Evolutionary conservation across 1,140 invertebrate genomes (phyloP), one percentile per base, ranked within the genome.

Genomic region (Drosophila gunungcola): DNA sequence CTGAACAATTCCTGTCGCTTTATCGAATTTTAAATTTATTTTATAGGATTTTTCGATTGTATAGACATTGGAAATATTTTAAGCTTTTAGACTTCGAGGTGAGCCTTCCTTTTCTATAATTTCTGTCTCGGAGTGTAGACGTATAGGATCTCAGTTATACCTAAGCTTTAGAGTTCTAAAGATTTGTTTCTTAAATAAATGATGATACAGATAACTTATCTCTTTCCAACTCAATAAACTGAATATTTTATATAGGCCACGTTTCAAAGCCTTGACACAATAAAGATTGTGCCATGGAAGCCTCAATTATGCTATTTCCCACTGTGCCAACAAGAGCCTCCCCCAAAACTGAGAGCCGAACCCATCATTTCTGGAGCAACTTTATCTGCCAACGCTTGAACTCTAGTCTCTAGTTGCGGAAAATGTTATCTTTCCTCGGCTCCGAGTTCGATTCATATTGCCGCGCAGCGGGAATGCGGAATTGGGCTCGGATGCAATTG

Each of bases 21-120:
- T 34, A 60, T 39, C 34, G 45, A 55, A 60, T 79, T 70, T 70
- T 34, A 38, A 48, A 58, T 62, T 11, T 42, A 58, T 62, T 77
- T 73, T 76, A 67, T 76, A 49, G 65, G 21, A 61, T 73, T 77
- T 81, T 77, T 81, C 67, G 29, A 32, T 32, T 32, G 6, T 32
- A 32, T 32, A 6, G 29, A 32, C 6, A 4, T 6, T 6, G 29
- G 29, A 7, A 32, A 32, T 32, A 32, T 32, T 32, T 32, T 7
- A 32, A 1, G 29, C 29, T 32, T 6, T 7, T 7, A 7, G 5
- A 6, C 29, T 1, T 32, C 5, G 29, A 32, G 29, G 29, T 32
- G 29, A 32, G 7, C 29, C 29, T 32, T 32, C 6, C 6, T 6
- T 32, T 32, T 32, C 7, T 32, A 1, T 32, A 6, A 32, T 32